Conservation (phyloP, 1,140 invertebrate genomes). For the Polypedilum pembai region DNA sequence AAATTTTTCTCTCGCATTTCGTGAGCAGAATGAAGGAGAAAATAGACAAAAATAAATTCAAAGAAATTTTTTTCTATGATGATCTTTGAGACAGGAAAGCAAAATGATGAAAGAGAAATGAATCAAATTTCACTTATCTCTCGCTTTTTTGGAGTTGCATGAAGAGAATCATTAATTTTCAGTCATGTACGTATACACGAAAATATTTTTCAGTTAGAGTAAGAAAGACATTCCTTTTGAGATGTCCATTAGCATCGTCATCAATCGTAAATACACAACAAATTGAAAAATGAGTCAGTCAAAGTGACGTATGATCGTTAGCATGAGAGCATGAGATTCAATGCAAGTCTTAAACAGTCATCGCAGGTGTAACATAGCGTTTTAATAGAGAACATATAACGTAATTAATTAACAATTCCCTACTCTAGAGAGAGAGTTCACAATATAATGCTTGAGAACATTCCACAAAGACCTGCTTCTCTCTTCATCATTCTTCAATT, state of each 20-base stretch:
- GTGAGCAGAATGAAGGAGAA: not conserved
- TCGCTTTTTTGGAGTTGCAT: not conserved
- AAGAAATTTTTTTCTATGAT: not conserved
- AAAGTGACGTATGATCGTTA: not conserved
- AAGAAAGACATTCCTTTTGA: not conserved
- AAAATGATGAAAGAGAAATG: not conserved
- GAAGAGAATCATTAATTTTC: constrained; percentile 9
- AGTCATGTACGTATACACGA: not conserved
- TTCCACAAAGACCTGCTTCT: not conserved
- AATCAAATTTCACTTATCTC: constrained; percentile 13
- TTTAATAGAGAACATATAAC: not conserved
- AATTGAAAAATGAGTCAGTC: constrained; percentile 7
- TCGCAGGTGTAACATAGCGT: not conserved
- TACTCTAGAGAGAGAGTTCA: too few species aligned
- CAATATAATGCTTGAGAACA: not conserved
- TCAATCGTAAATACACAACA: not conserved
- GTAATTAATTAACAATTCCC: constrained; percentile 13
- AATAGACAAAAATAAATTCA: not conserved
- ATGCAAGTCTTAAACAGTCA: not conserved
- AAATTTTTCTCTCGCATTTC: constrained; percentile 1
- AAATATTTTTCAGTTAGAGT: not conserved
- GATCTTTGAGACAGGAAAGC: not conserved
- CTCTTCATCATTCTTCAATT: not conserved
- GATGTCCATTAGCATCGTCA: not conserved
- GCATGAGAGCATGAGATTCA: not conserved